Conservation (phyloP, 2,888 invertebrate genomes). For the Parthenolecanium corni region DNA sequence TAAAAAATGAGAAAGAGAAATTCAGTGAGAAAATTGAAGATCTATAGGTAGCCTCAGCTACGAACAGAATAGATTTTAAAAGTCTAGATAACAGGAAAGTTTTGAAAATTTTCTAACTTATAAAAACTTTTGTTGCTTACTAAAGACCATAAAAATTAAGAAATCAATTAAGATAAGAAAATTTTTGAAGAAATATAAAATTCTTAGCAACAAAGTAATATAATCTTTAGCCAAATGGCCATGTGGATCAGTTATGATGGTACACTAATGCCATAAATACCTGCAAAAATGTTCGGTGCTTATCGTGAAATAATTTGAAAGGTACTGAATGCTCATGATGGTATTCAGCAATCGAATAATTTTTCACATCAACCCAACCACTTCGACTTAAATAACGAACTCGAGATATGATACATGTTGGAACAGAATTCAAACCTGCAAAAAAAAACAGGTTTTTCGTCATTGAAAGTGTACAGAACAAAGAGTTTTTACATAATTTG, state of each 20-base stretch:
- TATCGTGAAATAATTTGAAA: slow-evolving; percentile 59
- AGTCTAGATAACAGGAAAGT: no score
- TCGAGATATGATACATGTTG: slow-evolving; percentile 73
- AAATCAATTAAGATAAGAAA: no score
- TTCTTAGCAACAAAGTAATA: no score
- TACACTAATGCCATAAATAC: slow-evolving; percentile 39
- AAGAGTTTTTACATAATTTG: not conserved
- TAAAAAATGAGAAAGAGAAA: not conserved
- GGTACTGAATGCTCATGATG: slow-evolving; percentile 33
- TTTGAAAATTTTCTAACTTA: no score
- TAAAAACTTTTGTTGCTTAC: no score
- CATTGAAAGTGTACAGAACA: not conserved
- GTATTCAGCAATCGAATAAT: slow-evolving; percentile 42
- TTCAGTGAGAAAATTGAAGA: not conserved
- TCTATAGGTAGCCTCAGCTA: no score
- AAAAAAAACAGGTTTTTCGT: no score
- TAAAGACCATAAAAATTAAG: no score
- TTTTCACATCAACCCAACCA: slow-evolving; percentile 70
- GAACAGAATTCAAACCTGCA: slow-evolving; percentile 36
- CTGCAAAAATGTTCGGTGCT: slow-evolving; percentile 68
- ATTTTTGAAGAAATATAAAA: no score
- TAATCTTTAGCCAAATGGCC: no score
- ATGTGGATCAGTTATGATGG: no score
- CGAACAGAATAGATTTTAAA: no score
- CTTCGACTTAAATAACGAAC: slow-evolving; percentile 66